A percentile compares a stretch with the other conserved stretches of the same genome.
Evolutionary conservation across 2,797 vertebrate genomes (phyloP).

Genomic region (Craterocephalus amniculus): DNA sequence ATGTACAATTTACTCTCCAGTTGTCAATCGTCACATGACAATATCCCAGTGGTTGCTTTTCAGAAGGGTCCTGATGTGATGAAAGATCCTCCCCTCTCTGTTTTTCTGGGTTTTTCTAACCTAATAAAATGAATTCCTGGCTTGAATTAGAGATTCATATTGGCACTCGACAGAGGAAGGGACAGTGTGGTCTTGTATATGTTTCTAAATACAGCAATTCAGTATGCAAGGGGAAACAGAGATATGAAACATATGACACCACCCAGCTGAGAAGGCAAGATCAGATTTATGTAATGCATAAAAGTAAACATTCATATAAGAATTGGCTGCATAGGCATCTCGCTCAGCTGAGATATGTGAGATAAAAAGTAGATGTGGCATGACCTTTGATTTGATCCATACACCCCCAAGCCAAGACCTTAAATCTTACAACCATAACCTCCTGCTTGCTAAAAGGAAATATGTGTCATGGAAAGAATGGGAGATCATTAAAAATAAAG

Average conservation of each 20-base stretch:
- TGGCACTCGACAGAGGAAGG: constrained; percentile 57
- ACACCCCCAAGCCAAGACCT: constrained; percentile 68
- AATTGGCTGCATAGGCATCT: constrained; percentile 45
- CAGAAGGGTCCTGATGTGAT: constrained; percentile 56
- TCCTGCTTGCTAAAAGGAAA: constrained; percentile 61
- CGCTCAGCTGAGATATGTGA: constrained; percentile 53
- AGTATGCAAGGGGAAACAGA: constrained; percentile 56
- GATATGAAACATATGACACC: constrained; percentile 63
- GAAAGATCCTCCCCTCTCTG: constrained; percentile 68
- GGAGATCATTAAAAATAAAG: constrained; percentile 74
- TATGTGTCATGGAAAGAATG: constrained; percentile 70
- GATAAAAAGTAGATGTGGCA: constrained; percentile 72
- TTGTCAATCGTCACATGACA: constrained; percentile 72
- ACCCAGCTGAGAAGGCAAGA: constrained; percentile 54
- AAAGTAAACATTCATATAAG: constrained; percentile 67
- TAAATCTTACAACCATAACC: constrained; percentile 75
- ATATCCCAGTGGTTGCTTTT: constrained; percentile 67
- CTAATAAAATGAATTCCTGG: constrained; percentile 69
- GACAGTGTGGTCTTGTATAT: constrained; percentile 64
- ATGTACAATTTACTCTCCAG: constrained; percentile 64
- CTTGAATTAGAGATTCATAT: constrained; percentile 75
- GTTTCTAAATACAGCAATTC: constrained; percentile 68
- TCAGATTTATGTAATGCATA: constrained; percentile 61
- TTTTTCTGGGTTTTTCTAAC: constrained; percentile 48
- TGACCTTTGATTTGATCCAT: constrained; percentile 78